Percentiles rank a stretch among this genome's conserved stretches.
Evolutionary conservation across 2,113 vertebrate genomes (phyloP).

Genomic region (Scopus umbretta): DNA sequence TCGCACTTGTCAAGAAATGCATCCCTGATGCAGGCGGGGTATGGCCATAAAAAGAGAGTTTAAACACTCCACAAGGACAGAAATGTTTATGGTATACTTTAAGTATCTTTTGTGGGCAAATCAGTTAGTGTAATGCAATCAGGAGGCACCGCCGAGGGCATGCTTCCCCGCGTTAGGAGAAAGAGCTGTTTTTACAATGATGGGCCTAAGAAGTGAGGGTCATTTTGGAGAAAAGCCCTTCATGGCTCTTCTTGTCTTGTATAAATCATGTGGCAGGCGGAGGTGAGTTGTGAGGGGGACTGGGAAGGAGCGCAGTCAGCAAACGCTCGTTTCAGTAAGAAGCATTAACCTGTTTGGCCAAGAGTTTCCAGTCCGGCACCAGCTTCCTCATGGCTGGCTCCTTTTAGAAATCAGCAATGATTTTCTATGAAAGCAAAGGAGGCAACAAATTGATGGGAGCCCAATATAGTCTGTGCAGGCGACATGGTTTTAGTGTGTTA

Average conservation of each 20-base stretch:
- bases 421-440: background rate
- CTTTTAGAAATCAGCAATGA: background rate
- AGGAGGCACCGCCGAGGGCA: background rate
- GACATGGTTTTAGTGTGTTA: background rate
- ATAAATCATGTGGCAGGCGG: background rate
- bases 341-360: background rate
- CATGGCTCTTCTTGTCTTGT: background rate
- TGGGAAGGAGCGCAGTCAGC: background rate
- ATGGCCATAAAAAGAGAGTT: constrained; percentile 28
- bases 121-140: background rate
- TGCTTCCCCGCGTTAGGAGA: background rate
- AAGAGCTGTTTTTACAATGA: background rate
- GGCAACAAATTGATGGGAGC: background rate
- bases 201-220: background rate
- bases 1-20: background rate
- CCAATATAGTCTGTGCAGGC: background rate
- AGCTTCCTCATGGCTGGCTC: background rate
- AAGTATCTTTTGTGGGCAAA: background rate
- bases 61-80: background rate
- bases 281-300: background rate
- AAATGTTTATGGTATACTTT: constrained; percentile 6
- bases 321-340: background rate
- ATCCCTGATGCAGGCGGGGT: background rate
- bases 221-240: background rate
- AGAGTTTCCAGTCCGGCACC: background rate